These are phyloP conservation scores for Gymnodraco acuticeps DNA, from an alignment of 2,797 vertebrate species.

Conservation along the genomic window DNA sequence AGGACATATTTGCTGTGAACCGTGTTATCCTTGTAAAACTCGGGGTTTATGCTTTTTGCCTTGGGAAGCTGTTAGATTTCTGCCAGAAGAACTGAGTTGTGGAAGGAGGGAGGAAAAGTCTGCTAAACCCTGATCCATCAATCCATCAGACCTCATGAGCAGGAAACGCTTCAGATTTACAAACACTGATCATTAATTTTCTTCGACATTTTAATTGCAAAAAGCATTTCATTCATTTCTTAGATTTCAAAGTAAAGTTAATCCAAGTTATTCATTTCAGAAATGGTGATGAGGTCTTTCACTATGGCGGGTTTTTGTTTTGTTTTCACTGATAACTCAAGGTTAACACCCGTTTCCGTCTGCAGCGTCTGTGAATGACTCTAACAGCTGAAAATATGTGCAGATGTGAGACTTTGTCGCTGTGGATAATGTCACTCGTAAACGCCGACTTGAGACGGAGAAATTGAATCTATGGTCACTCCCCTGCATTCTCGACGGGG, in stretches of 20 bases:
- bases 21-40: constrained; percentile 76
- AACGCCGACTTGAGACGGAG: constrained; percentile 58
- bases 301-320: not conserved
- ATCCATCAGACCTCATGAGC: constrained; percentile 55
- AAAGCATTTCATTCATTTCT: constrained; percentile 1
- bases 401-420: constrained; percentile 76
- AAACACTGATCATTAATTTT: constrained; percentile 31
- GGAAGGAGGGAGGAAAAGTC: constrained; percentile 38
- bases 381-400: constrained; percentile 75
- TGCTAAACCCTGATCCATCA: constrained; percentile 55
- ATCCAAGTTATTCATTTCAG: constrained; percentile 12
- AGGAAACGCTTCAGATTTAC: constrained; percentile 25
- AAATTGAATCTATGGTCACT: constrained; percentile 67
- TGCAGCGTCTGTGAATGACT: constrained; percentile 61
- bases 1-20: constrained; percentile 77
- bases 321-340: constrained; percentile 55
- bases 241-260: not conserved
- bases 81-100: constrained; percentile 51
- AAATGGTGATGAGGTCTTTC: constrained; percentile 1
- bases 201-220: constrained; percentile 19
- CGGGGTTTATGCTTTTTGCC: constrained; percentile 66
- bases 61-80: constrained; percentile 61
- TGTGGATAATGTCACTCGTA: constrained; percentile 76
- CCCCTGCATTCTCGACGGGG: constrained; percentile 52
- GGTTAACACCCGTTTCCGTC: constrained; percentile 33